phyloP scores from a whole-genome alignment of 2,888 invertebrate genomes.

The Cephus rjabovi region DNA sequence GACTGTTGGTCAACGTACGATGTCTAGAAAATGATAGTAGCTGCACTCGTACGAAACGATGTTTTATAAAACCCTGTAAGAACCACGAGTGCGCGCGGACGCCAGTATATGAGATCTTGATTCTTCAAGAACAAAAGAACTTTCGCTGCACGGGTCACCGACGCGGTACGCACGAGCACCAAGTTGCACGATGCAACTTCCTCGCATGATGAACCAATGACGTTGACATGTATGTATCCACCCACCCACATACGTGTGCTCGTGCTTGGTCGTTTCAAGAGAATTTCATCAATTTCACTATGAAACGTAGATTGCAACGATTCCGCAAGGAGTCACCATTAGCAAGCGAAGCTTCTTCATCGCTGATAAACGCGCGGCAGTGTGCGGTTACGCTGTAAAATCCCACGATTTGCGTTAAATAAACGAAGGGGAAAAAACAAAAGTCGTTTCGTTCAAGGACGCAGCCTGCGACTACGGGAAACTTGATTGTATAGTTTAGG shows the following conservation, averaged over 20 bases:
- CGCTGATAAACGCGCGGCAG: neutral
- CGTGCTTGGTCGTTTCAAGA: neutral
- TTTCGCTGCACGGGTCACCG: conserved; percentile 56
- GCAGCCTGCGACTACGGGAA: neutral
- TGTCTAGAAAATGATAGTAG: neutral
- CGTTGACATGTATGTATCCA: neutral
- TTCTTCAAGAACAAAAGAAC: conserved; percentile 58
- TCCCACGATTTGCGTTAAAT: neutral
- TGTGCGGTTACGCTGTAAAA: neutral
- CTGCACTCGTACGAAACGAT: neutral
- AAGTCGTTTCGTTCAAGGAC: neutral
- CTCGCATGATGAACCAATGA: neutral
- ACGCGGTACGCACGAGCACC: conserved; percentile 26
- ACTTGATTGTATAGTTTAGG: neutral
- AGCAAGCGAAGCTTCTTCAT: neutral
- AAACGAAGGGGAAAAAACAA: neutral
- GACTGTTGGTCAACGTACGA: neutral
- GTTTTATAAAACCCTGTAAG: neutral
- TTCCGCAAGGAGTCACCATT: neutral
- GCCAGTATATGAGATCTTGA: conserved; percentile 49
- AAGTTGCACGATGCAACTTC: neutral
- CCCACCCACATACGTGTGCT: neutral
- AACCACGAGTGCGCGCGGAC: conserved; percentile 11
- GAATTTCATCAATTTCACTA: neutral
- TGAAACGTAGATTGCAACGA: neutral